phyloP scores from a whole-genome alignment of 2,113 vertebrate genomes.

The Hiodon alosoides region DNA sequence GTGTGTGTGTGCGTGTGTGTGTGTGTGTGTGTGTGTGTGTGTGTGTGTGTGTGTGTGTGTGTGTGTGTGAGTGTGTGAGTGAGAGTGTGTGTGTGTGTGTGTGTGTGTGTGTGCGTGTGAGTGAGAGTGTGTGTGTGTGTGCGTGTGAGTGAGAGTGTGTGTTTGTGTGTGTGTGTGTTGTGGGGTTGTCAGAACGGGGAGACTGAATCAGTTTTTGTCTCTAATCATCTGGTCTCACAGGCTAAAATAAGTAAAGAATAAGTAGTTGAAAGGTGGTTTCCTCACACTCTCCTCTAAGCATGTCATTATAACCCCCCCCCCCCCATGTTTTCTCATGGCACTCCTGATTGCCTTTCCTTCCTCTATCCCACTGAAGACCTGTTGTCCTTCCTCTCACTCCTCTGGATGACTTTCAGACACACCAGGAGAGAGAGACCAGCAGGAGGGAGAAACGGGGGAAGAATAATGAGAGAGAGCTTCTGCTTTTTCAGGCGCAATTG shows the following conservation, averaged over 20 bases:
- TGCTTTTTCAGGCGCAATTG: no score
- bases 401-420: conserved; percentile 3
- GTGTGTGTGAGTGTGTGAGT: no score
- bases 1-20: no score
- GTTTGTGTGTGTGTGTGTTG: not conserved
- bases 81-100: no score
- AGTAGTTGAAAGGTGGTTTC: not conserved
- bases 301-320: not conserved
- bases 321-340: not conserved
- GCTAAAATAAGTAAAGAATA: not conserved
- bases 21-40: no score
- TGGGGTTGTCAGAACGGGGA: not conserved
- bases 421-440: not conserved
- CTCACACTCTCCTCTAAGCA: conserved; percentile 9
- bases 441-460: not conserved
- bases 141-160: no score
- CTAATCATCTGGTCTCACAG: not conserved
- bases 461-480: not conserved
- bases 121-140: no score
- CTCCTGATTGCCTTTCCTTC: conserved; percentile 24
- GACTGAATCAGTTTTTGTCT: not conserved
- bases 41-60: no score
- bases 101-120: no score
- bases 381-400: conserved; percentile 20
- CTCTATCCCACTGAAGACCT: conserved; percentile 12